Conservation (phyloP, 2,888 invertebrate species). For the Habroteleia sp. region DNA sequence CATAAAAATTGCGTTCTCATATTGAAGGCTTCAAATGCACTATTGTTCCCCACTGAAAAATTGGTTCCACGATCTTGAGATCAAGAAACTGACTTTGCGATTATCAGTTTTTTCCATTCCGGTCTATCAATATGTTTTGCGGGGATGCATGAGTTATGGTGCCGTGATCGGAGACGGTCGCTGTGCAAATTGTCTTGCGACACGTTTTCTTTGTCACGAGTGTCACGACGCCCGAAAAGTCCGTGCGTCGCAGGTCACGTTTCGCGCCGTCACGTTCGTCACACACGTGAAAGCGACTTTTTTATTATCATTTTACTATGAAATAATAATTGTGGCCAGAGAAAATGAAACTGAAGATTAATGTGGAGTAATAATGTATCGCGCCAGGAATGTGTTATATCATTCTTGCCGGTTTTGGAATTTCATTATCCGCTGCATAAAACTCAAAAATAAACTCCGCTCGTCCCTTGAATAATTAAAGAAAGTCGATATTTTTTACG, state of each 20-base stretch:
- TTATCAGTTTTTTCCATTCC: neutral
- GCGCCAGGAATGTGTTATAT: neutral
- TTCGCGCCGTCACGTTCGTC: constrained; percentile 37
- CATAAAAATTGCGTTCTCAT: too few species aligned
- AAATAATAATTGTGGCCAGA: constrained; percentile 15
- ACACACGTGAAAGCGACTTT: constrained; percentile 34
- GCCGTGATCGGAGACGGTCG: constrained; percentile 15
- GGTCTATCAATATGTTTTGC: neutral
- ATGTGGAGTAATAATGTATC: neutral
- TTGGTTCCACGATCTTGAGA: neutral
- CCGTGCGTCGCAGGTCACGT: constrained; percentile 46
- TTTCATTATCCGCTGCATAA: too few species aligned
- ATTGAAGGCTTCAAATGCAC: too few species aligned
- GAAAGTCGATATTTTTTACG: neutral
- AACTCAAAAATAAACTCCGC: too few species aligned
- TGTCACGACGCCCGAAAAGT: constrained; percentile 48
- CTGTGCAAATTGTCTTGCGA: constrained; percentile 42
- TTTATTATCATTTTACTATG: constrained; percentile 8
- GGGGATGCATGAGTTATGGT: constrained; percentile 28
- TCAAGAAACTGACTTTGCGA: neutral
- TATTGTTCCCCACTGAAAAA: too few species aligned
- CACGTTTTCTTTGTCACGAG: constrained; percentile 51
- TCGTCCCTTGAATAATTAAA: neutral
- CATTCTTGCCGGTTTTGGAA: too few species aligned
- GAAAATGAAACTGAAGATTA: constrained; percentile 21